Conservation (phyloP, 2,113 vertebrate genomes). For the Sapayoa aenigma region DNA sequence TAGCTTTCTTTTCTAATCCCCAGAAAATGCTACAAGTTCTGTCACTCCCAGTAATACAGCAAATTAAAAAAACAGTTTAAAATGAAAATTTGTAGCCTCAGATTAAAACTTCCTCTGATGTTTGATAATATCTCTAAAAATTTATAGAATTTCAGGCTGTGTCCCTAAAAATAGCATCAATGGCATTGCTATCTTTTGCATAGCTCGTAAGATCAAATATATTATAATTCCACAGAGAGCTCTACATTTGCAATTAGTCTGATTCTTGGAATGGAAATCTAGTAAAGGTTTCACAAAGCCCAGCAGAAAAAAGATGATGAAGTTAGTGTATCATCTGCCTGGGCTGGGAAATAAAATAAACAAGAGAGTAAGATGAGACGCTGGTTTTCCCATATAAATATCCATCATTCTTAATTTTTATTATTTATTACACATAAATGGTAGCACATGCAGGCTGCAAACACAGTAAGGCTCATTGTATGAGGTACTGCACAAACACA, state of each 20-base stretch:
- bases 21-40: not conserved
- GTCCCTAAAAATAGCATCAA: slow-evolving; percentile 27
- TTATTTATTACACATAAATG: not conserved
- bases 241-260: slow-evolving; percentile 33
- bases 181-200: not conserved
- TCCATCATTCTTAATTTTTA: not conserved
- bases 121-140: slow-evolving; percentile 13
- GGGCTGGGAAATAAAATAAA: not conserved
- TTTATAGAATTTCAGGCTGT: not conserved
- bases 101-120: not conserved
- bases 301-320: not conserved
- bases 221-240: slow-evolving; percentile 17
- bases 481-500: not conserved
- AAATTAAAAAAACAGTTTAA: not conserved
- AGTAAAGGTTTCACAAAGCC: not conserved
- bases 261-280: slow-evolving; percentile 12
- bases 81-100: not conserved
- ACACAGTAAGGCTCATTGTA: not conserved
- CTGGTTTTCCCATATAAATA: not conserved
- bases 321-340: not conserved
- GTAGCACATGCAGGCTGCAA: not conserved
- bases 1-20: not conserved
- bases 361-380: not conserved
- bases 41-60: not conserved
- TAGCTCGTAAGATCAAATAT: slow-evolving; percentile 9